Evolutionary conservation across 2,888 invertebrate genomes (phyloP), one percentile per base, ranked within the genome.

Genomic region (Himalopsyche tibetana): DNA sequence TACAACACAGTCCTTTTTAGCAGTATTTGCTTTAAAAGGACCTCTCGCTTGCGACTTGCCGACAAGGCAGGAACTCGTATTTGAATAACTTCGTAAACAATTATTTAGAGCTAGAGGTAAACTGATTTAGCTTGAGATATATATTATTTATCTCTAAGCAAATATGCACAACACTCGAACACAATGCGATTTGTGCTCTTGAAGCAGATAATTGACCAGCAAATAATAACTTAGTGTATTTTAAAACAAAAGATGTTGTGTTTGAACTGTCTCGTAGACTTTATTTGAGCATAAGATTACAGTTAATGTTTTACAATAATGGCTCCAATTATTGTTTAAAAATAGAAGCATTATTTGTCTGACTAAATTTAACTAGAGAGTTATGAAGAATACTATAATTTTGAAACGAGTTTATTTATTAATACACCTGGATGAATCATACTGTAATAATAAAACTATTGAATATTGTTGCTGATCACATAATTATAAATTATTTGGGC

Each of bases 41-140:
- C 63, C 19, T 19, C 19, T 19, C 63, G 63, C 63, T 15, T 5
- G 51, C 51, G 51, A 63, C 63, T 63, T n/a, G 63, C 63, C 63
- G 63, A 63, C 63, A 63, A 28, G 28, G 63, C 63, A 63, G 63
- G 15, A 63, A 19, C 63, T 11, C 19, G 19, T 63, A 63, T 63
- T 63, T 63, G 11, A 63, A 63, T 28, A 63, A 63, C 63, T 63
- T 63, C 63, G 63, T 19, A 63, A 63, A 63, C 63, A 63, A 63
- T 63, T 63, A 63, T 63, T 9, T 63, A 28, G 28, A 63, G 19
- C 63, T 63, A 19, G 28, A 19, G 4, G 1, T 63, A 63, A 9
- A 63, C 63, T 28, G 63, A 63, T 63, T 63, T 63, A 63, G 8
- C 19, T 19, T 11, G 63, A 63, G 63, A 63, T 63, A 63, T 28